These are phyloP conservation scores for Unio pictorum DNA, from an alignment of 2,888 invertebrate genomes.

Conservation along the genomic window DNA sequence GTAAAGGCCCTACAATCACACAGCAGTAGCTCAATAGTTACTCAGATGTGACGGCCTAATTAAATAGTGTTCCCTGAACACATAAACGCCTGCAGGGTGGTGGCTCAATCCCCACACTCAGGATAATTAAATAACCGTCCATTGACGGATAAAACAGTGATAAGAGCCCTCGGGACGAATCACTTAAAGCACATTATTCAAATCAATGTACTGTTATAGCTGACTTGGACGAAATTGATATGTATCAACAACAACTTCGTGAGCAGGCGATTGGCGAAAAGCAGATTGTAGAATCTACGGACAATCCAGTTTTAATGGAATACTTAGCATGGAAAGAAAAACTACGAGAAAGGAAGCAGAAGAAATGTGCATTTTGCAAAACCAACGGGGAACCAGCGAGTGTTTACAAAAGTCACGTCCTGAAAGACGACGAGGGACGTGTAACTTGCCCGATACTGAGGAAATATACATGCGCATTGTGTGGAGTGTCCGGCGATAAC, in stretches of 20 bases:
- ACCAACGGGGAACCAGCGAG: conserved; percentile 82
- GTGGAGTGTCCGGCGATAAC: conserved; percentile 79
- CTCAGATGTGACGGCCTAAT: no score
- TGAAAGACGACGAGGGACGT: conserved; percentile 79
- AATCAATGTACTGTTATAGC: conserved; percentile 31
- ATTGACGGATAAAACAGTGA: neutral
- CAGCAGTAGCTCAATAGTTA: no score
- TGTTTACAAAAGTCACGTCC: conserved; percentile 78
- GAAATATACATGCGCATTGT: conserved; percentile 81
- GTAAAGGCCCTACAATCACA: no score
- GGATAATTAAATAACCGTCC: no score
- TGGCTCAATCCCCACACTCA: no score
- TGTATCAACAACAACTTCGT: conserved; percentile 36
- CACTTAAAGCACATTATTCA: conserved; percentile 29
- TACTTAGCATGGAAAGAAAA: conserved; percentile 36
- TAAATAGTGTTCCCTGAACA: no score
- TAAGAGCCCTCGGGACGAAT: conserved; percentile 2
- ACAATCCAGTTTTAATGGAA: conserved; percentile 29
- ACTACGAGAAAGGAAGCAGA: conserved; percentile 24
- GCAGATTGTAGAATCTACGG: conserved; percentile 6
- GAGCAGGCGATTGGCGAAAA: conserved; percentile 17
- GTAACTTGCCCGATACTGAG: conserved; percentile 82
- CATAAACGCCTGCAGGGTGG: no score
- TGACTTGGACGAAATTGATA: conserved; percentile 46
- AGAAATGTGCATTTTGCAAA: conserved; percentile 80